phyloP scores from a whole-genome alignment of 2,113 vertebrate species.

The Turnix velox region DNA sequence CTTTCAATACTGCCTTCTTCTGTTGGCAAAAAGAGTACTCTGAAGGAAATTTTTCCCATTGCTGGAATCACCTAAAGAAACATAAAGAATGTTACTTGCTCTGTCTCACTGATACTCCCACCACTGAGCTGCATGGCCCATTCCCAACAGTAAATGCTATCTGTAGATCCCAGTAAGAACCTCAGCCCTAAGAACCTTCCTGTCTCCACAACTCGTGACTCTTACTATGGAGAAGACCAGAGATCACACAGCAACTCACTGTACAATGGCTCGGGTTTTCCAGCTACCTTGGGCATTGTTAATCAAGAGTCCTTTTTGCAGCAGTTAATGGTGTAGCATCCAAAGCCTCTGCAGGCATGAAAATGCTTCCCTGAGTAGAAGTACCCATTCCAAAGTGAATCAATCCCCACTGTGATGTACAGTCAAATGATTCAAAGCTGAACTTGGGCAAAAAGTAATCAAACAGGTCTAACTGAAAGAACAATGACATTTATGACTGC shows the following conservation, averaged over 20 bases:
- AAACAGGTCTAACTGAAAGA: not conserved
- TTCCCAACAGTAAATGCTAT: accelerated
- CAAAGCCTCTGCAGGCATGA: not conserved
- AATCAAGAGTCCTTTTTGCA: not conserved
- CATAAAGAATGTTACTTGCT: conserved; percentile 2
- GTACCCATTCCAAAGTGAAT: not conserved
- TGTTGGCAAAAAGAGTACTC: conserved; percentile 92
- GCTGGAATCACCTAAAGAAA: conserved; percentile 88
- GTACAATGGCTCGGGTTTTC: not conserved
- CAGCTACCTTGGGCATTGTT: accelerated
- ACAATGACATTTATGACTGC: not conserved
- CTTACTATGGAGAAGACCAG: not conserved
- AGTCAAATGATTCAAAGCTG: not conserved
- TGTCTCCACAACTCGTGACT: not conserved
- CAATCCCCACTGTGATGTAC: not conserved
- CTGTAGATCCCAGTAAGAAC: not conserved
- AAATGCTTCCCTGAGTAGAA: accelerated
- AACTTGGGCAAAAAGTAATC: not conserved
- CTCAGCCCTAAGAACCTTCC: not conserved
- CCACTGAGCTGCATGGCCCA: accelerated
- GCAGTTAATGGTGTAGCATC: not conserved
- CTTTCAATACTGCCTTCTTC: conserved; percentile 93
- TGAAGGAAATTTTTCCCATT: conserved; percentile 90
- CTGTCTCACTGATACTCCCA: not conserved
- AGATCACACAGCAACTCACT: not conserved